Base-by-base conservation (phyloP, 2,888 invertebrate species). In the Brenthis ino region DNA sequence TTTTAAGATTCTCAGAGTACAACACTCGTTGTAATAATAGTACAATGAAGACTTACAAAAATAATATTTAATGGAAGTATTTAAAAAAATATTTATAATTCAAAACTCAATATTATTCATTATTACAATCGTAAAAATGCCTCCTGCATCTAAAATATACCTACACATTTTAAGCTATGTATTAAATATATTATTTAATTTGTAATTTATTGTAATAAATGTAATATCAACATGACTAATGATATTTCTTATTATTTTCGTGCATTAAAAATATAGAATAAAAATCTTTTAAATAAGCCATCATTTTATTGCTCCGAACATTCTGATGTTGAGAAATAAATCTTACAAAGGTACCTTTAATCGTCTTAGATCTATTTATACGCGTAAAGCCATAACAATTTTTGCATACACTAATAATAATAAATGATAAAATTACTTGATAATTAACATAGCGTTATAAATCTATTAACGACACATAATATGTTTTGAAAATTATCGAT, bases 331-430 rank as follows among this genome's bases (percentile, higher is more conserved):
- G 64, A 69, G 72, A 75, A 72, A 75, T 70, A 60, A 77, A 76
- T 50, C 73, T 81, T 77, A 67, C 77, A 80, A 84, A 84, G 81
- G 81, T 89, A 87, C 85, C 84, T 89, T 88, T 88, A 88, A 87
- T 88, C 85, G 83, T 83, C 89, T 89, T 89, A 89, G 76, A 85
- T 77, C 86, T 88, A 88, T 85, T 85, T 86, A 87, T 86, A 88
- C 79, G 82, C 83, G 81, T 83, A 81, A 82, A 84, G 84, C 81
- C 80, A 78, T 84, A 82, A 81, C 77, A 79, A 82, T 37, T 76
- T 20, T 79, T 74, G 77, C 78, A 77, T 78, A 76, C 75, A 77
- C 74, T 74, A 75, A 76, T 76, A 76, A 74, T 79, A 76, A 37
- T 37, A 37, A 37, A 37, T 37, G 37, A 37, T 37, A 37, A 37